Evolutionary conservation across 2,888 invertebrate genomes (phyloP).

Genomic region (Andricus quercusramuli): DNA sequence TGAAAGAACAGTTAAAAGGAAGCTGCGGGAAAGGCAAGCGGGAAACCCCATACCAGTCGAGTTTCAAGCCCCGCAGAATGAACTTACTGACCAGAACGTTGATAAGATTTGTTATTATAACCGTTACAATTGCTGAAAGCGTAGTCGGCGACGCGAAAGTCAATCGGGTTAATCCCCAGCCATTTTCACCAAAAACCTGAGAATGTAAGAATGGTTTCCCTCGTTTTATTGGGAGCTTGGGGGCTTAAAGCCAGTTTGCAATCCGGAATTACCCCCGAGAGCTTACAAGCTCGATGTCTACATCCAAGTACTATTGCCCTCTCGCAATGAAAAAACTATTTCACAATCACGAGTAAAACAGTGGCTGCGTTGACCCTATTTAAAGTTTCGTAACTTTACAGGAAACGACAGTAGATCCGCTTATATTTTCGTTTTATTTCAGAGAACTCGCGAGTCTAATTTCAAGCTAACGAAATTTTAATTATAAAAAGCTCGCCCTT

Average conservation of each 20-base stretch:
- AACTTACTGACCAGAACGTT: slow-evolving; percentile 38
- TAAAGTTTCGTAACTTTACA: slow-evolving; percentile 19
- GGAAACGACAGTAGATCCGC: neutral
- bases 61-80: slow-evolving; percentile 23
- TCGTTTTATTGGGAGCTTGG: slow-evolving; percentile 38
- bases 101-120: slow-evolving; percentile 42
- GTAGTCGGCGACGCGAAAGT: slow-evolving; percentile 36
- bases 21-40: neutral
- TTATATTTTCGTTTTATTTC: neutral
- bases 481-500: neutral
- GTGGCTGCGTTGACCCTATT: slow-evolving; percentile 25
- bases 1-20: slow-evolving; percentile 22
- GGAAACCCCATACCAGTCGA: neutral
- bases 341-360: slow-evolving; percentile 24
- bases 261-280: slow-evolving; percentile 42
- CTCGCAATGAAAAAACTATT: slow-evolving; percentile 35
- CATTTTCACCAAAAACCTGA: slow-evolving; percentile 41
- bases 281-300: slow-evolving; percentile 37
- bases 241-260: slow-evolving; percentile 41
- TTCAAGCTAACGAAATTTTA: neutral
- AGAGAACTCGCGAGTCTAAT: neutral
- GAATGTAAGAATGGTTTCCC: slow-evolving; percentile 40
- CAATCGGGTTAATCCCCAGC: slow-evolving; percentile 37
- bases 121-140: slow-evolving; percentile 39
- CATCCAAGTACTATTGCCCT: slow-evolving; percentile 28